Evolutionary conservation across 2,113 vertebrate species (phyloP).

Genomic region (Sinocyclocheilus grahami): DNA sequence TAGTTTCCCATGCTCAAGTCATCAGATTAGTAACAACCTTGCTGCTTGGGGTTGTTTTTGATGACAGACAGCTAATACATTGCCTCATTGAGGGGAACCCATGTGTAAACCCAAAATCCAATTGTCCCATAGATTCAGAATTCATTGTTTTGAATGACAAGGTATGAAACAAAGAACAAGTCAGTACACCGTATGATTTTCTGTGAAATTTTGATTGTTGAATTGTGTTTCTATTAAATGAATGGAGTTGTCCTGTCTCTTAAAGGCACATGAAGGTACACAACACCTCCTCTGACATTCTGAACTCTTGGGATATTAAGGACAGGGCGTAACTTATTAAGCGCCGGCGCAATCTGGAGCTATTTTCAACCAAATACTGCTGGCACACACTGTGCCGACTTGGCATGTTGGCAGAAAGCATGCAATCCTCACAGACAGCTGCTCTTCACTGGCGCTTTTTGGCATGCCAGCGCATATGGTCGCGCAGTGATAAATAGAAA

Average conservation of each 20-base stretch:
- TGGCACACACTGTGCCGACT: conserved; percentile 85
- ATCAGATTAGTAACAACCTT: background rate
- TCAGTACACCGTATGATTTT: background rate
- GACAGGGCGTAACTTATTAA: conserved; percentile 29
- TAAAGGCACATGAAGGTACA: background rate
- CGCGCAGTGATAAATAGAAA: conserved; percentile 86
- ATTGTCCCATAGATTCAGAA: background rate
- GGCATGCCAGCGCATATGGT: conserved; percentile 86
- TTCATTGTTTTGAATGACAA: background rate
- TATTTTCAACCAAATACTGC: conserved; percentile 86
- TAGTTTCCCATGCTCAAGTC: conserved; percentile 45
- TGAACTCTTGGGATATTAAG: conserved; percentile 8
- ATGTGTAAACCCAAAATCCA: background rate
- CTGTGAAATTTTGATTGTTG: background rate
- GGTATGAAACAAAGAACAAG: background rate
- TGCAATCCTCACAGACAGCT: conserved; percentile 87
- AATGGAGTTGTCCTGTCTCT: background rate
- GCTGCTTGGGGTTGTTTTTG: background rate
- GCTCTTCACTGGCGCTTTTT: conserved; percentile 84
- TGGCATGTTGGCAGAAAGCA: conserved; percentile 82
- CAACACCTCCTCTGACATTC: background rate
- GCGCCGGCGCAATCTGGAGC: conserved; percentile 65
- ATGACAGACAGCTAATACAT: background rate
- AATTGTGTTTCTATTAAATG: background rate
- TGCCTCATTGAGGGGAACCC: background rate